Conservation (phyloP, 1,140 invertebrate species). For the Pseudoatta argentina region DNA sequence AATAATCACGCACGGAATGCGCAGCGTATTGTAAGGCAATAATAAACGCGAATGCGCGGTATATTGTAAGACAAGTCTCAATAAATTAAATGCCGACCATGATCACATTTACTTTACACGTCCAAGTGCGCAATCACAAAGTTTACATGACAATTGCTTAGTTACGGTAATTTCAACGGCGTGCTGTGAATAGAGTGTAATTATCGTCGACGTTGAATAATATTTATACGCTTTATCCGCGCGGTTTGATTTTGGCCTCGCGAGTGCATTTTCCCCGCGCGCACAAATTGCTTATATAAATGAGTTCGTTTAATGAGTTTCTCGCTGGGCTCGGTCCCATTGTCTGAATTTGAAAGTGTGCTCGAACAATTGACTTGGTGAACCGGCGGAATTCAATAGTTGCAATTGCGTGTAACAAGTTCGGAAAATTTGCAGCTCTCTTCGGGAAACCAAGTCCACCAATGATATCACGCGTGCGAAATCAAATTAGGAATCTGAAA, state of each 20-base stretch:
- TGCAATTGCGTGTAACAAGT: slow-evolving; percentile 16
- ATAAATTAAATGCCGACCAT: slow-evolving; percentile 21
- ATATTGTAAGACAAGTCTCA: slow-evolving; percentile 33
- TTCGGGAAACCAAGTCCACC: background rate
- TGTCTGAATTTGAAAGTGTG: slow-evolving; percentile 36
- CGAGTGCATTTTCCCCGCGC: slow-evolving; percentile 3
- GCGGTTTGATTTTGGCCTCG: slow-evolving; percentile 27
- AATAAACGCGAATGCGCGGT: background rate
- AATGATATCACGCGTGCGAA: background rate
- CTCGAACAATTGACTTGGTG: slow-evolving; percentile 21
- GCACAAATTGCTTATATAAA: slow-evolving; percentile 58
- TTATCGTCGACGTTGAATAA: slow-evolving; percentile 56
- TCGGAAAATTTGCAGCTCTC: background rate
- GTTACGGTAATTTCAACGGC: slow-evolving; percentile 44
- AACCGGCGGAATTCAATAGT: slow-evolving; percentile 17
- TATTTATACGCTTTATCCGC: slow-evolving; percentile 53
- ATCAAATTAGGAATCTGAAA: background rate
- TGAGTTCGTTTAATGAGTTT: slow-evolving; percentile 43
- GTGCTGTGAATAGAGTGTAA: slow-evolving; percentile 46
- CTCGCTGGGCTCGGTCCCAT: background rate
- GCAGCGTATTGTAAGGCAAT: slow-evolving; percentile 19
- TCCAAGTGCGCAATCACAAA: slow-evolving; percentile 44
- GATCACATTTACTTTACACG: slow-evolving; percentile 8
- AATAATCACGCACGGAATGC: background rate
- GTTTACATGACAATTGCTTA: slow-evolving; percentile 58